Evolutionary conservation across 1,140 invertebrate species (phyloP).

Genomic region (Bradysia coprophila): DNA sequence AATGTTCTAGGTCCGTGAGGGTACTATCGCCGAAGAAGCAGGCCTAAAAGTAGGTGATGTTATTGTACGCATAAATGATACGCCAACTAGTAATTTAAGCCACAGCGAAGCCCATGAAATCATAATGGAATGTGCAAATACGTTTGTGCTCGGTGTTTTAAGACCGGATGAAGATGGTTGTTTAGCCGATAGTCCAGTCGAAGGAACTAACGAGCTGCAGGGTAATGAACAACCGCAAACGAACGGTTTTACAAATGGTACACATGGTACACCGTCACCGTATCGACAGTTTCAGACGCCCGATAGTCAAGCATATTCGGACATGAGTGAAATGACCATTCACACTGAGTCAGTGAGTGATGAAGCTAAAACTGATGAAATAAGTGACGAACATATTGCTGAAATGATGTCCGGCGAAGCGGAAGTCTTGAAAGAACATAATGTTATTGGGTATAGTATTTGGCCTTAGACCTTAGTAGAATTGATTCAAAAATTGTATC

Average conservation of each 20-base stretch:
- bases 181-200: background rate
- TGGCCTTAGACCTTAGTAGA: background rate
- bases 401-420: constrained; percentile 43
- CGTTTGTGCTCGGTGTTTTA: constrained; percentile 50
- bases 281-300: constrained; percentile 1
- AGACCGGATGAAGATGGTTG: constrained; percentile 18
- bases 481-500: background rate
- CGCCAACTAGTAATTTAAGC: constrained; percentile 38
- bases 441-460: constrained; percentile 36
- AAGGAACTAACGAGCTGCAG: background rate
- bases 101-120: constrained; percentile 64
- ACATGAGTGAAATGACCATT: constrained; percentile 1
- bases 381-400: constrained; percentile 45
- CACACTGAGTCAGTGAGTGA: constrained; percentile 8
- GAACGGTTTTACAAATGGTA: background rate
- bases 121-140: constrained; percentile 51
- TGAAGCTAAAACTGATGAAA: constrained; percentile 20
- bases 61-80: constrained; percentile 56
- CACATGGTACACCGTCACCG: no score
- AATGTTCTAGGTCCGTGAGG: constrained; percentile 60
- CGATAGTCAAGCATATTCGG: background rate
- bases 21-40: constrained; percentile 60
- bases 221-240: background rate
- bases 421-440: constrained; percentile 41
- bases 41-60: constrained; percentile 67